A percentile compares a stretch with the other conserved stretches of the same genome.
These are phyloP conservation scores for Morpho helenor DNA, from an alignment of 2,888 invertebrate genomes.

Conservation along the genomic window DNA sequence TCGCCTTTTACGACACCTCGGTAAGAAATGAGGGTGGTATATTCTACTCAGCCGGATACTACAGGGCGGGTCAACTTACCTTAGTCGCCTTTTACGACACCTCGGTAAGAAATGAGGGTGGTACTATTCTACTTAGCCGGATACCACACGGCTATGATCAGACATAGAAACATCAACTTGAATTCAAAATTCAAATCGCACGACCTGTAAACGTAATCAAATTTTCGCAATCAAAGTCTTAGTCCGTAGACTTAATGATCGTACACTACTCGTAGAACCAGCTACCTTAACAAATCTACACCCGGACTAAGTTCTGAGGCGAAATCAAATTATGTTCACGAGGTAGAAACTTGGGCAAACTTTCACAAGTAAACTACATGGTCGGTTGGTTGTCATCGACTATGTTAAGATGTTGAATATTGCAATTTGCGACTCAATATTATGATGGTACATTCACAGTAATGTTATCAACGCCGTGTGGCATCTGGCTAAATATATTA, in stretches of 20 bases:
- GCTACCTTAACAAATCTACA: conserved; percentile 6
- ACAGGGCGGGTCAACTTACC: no score
- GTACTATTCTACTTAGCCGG: no score
- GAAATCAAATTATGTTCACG: conserved; percentile 21
- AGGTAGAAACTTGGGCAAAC: conserved; percentile 18
- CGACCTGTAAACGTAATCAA: background rate
- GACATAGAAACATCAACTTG: background rate
- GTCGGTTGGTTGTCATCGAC: background rate
- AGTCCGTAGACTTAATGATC: background rate
- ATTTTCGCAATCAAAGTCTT: background rate
- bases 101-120: no score
- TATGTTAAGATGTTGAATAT: background rate
- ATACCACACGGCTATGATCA: background rate
- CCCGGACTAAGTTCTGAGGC: conserved; percentile 12
- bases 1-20: no score
- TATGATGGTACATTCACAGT: no score
- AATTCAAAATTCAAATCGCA: background rate
- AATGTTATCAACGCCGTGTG: no score
- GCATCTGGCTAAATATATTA: no score
- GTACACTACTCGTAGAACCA: background rate
- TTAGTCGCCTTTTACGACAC: no score
- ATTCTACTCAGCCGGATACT: no score
- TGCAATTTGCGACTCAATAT: background rate
- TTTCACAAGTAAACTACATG: background rate
- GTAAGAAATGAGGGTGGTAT: no score